Evolutionary conservation across 2,888 invertebrate genomes (phyloP), one percentile per base, ranked within the genome.

Genomic region (Amphipyra tragopoginis): DNA sequence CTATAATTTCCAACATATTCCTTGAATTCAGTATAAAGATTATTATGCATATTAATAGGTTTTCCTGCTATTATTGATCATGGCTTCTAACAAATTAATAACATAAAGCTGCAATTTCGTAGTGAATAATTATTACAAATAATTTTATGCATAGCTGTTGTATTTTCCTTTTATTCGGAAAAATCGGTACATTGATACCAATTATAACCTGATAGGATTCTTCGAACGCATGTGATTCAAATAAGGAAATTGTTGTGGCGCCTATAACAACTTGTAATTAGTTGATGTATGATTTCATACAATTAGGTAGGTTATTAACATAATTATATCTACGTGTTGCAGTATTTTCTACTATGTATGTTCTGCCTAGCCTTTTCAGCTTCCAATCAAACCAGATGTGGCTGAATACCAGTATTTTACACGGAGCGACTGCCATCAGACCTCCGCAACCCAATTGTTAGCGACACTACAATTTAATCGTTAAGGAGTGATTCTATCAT

Each of bases 121-220:
- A 9, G 52, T 49, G 39, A 50, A 63, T 42, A 48, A 71, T 51
- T 52, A 72, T 56, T 65, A 54, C 43, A 26, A 13, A 38, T 68
- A 68, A 71, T 70, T 50, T n/a, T 60, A 69, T 72, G 29, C 43
- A 60, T 49, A 44, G 34, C 21, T 36, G 43, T 69, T 1, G 72
- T n/a, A 65, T 74, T 80, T 79, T 79, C 69, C 80, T 71, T 68
- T 59, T 64, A 50, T 62, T 64, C 14, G 36, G 42, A 68, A 69
- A 75, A 64, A 60, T 64, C 39, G 15, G 33, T 52, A 9, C 11
- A 43, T 49, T 63, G 43, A 52, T 53, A 57, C 11, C 39, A 52
- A 55, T 67, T 43, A 57, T 62, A 13, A 48, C 15, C 9, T n/a
- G 11, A 45, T n/a, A n/a, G n/a, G n/a, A n/a, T 79, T 73, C 79